Base-by-base conservation (phyloP, 2,888 invertebrate species). In the Drosophila neutralis region DNA sequence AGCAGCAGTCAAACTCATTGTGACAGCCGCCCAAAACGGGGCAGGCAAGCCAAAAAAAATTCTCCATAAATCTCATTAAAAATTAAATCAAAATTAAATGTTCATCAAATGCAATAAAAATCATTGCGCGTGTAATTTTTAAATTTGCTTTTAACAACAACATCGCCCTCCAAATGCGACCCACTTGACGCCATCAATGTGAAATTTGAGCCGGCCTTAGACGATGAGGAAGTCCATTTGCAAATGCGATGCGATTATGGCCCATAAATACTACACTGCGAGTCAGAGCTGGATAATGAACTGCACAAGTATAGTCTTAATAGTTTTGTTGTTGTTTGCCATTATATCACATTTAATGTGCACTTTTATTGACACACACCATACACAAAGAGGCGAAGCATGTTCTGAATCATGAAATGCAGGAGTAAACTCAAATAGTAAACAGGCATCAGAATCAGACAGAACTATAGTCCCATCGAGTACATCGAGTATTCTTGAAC, bases 1-100 rank as follows among this genome's bases (percentile, higher is more conserved):
- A 10, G 27, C 38, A 36, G 53, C 65, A 49, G 59, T 42, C 60
- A 63, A 78, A 76, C 52, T 73, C 64, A 73, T 56, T 53, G 73
- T 67, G 80, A 73, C 81, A 73, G 67, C 45, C 24, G 52, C 54
- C 76, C 80, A 69, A 76, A 66, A 62, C 24, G 35, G 58, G 38
- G 45, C n/a, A 49, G 38, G 29, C 35, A 31, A 31, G 1, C 45
- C 15, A 45, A 29, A 38, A 51, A 68, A 73, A 73, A 74, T 45
- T 36, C 53, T 52, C 68, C 68, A 76, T 67, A 80, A 80, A 76
- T 80, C 82, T 87, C 83, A 87, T 83, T 83, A 82, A 83, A 87
- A 83, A 87, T 87, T 82, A 87, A 87, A 83, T 83, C 86, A 82
- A 87, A 83, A 83, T 83, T 76, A 87, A 87, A 85, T 83, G 83